These are phyloP conservation scores for Gallinago nigripennis DNA, from an alignment of 2,797 vertebrate genomes.

Conservation along the genomic window DNA sequence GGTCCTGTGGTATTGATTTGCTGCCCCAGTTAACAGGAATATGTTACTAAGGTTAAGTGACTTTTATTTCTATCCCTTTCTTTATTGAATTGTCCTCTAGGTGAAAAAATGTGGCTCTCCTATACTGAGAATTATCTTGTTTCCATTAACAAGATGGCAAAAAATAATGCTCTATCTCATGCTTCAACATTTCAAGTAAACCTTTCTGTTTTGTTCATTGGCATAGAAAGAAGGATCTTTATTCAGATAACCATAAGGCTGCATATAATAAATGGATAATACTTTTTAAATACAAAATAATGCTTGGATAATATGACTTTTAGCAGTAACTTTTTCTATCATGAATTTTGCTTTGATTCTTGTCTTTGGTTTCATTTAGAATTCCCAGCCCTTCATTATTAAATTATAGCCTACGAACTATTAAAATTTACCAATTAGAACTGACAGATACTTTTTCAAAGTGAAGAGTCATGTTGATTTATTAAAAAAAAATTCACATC, in stretches of 20 bases:
- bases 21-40: conserved; percentile 41
- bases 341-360: conserved; percentile 47
- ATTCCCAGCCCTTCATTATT: conserved; percentile 49
- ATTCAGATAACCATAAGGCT: background rate
- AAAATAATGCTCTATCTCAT: background rate
- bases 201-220: background rate
- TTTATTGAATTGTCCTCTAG: conserved; percentile 30
- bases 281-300: background rate
- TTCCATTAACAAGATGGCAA: background rate
- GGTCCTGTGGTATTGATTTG: conserved; percentile 45
- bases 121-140: background rate
- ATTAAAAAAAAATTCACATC: background rate
- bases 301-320: background rate
- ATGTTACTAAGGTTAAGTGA: conserved; percentile 34
- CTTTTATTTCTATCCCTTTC: conserved; percentile 21
- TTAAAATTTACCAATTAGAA: conserved; percentile 52
- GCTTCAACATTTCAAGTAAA: background rate
- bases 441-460: conserved; percentile 35
- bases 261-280: background rate
- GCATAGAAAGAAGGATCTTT: background rate
- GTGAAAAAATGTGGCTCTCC: background rate
- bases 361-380: conserved; percentile 50
- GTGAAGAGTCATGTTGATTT: background rate
- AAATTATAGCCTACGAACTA: conserved; percentile 52
- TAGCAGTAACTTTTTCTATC: background rate